phyloP scores from a whole-genome alignment of 2,888 invertebrate species.

The Coelopa pilipes region DNA sequence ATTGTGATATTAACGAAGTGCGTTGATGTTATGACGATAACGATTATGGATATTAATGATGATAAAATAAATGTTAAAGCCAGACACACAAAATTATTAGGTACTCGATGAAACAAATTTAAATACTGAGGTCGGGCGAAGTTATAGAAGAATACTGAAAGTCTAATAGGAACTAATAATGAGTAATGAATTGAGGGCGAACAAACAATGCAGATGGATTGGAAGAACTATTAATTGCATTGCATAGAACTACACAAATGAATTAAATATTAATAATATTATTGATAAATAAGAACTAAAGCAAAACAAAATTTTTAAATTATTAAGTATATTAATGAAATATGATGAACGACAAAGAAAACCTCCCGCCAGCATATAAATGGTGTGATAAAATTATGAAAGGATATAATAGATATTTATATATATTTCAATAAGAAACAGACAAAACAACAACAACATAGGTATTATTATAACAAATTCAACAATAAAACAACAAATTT shows the following conservation, averaged over 20 bases:
- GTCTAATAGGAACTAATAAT: conserved; percentile 16
- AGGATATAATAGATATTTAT: conserved; percentile 40
- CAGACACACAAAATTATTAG: conserved; percentile 9
- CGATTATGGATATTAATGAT: conserved; percentile 12
- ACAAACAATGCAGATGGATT: too few relatives aligned
- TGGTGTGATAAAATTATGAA: conserved; percentile 60
- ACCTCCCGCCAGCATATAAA: conserved; percentile 63
- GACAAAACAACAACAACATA: conserved; percentile 40
- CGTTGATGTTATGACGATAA: conserved; percentile 38
- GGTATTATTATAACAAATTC: conserved; percentile 34
- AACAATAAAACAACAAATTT: conserved; percentile 35
- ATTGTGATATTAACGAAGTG: conserved; percentile 42
- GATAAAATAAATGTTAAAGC: conserved; percentile 1
- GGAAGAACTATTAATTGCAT: conserved; percentile 13
- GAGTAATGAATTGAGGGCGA: too few relatives aligned
- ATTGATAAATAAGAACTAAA: neutral
- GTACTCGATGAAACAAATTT: conserved; percentile 10
- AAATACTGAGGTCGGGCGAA: conserved; percentile 5
- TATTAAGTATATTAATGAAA: neutral
- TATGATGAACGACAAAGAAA: conserved; percentile 53
- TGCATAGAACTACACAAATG: neutral
- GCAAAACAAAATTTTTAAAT: neutral
- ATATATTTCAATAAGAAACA: conserved; percentile 40
- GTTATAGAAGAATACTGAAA: conserved; percentile 8
- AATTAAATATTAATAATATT: neutral